These are phyloP conservation scores for Troilus luridus DNA, from an alignment of 2,888 invertebrate species.

Conservation along the genomic window DNA sequence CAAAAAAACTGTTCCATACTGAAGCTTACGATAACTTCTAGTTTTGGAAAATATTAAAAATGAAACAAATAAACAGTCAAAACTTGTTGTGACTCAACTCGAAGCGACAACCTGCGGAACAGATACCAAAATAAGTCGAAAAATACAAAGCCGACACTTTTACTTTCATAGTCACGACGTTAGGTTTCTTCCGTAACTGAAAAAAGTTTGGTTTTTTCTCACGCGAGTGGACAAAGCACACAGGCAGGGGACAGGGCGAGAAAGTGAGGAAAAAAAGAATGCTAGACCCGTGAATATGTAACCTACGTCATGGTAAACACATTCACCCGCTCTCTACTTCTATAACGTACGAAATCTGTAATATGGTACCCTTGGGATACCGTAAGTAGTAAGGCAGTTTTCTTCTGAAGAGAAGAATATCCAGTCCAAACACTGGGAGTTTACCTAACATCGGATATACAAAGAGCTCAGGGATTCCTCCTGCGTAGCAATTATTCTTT, in stretches of 20 bases:
- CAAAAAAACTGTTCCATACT: too few species aligned
- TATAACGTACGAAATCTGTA: not conserved
- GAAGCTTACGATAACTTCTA: too few species aligned
- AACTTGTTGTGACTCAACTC: too few species aligned
- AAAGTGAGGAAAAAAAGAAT: constrained; percentile 33
- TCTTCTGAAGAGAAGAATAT: not conserved
- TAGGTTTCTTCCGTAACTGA: not conserved
- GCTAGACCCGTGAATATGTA: constrained; percentile 22
- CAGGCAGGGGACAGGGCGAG: not conserved
- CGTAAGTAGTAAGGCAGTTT: not conserved
- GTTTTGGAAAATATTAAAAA: too few species aligned
- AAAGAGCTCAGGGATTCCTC: not conserved
- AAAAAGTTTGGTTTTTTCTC: constrained; percentile 6
- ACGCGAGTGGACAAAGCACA: constrained; percentile 6
- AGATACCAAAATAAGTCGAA: not conserved
- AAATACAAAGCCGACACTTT: not conserved
- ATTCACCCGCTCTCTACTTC: not conserved
- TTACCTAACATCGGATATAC: constrained; percentile 7
- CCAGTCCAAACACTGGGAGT: not conserved
- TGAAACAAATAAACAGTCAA: too few species aligned
- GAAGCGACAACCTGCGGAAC: too few species aligned
- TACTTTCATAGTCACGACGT: not conserved
- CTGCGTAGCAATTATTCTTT: not conserved
- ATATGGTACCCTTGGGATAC: not conserved
- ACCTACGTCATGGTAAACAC: constrained; percentile 4